A percentile compares a stretch with the other conserved stretches of the same genome.
Evolutionary conservation across 2,113 vertebrate genomes (phyloP).

Genomic region (Trogon surrucura): DNA sequence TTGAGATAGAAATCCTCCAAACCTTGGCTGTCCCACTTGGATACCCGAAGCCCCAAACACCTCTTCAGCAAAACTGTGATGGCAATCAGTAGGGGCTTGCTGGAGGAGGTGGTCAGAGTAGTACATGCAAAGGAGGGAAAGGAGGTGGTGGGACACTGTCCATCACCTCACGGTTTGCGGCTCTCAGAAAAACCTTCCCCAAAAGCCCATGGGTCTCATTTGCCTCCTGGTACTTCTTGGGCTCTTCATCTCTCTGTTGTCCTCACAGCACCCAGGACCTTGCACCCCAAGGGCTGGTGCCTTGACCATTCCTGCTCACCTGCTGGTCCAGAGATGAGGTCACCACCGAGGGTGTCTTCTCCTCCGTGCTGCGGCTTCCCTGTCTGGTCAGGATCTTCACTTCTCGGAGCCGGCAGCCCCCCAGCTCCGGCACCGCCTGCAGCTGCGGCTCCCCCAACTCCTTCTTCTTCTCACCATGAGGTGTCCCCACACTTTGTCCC

Average conservation of each 20-base stretch:
- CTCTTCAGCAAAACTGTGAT: neutral
- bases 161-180: neutral
- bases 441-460: neutral
- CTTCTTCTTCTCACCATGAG: neutral
- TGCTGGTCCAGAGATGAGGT: neutral
- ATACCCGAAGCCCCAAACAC: neutral
- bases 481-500: neutral
- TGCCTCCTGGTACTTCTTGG: neutral
- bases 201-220: neutral
- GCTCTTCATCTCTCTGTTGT: neutral
- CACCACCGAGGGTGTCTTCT: neutral
- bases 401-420: neutral
- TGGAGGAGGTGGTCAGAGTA: neutral
- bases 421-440: neutral
- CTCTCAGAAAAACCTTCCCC: neutral
- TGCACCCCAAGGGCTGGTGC: accelerated
- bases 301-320: slow-evolving; percentile 14
- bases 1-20: neutral
- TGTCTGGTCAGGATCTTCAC: slow-evolving; percentile 47
- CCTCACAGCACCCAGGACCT: neutral
- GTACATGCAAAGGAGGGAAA: neutral
- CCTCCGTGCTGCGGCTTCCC: neutral
- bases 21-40: neutral
- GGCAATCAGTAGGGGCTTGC: neutral
- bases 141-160: neutral